Evolutionary conservation across 2,888 invertebrate genomes (phyloP).

Genomic region (Heliconius ethilla): DNA sequence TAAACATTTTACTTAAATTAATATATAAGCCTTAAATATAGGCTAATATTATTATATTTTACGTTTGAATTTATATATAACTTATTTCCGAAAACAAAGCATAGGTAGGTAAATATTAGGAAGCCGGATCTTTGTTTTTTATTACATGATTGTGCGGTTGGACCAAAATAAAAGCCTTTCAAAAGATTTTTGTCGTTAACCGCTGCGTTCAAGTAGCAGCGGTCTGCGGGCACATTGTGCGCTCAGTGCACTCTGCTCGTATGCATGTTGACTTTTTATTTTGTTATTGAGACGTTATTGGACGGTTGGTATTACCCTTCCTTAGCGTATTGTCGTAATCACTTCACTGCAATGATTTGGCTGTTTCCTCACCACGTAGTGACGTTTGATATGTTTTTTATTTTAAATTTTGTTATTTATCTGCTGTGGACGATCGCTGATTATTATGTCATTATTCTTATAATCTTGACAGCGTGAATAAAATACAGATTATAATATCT

Average conservation of each 20-base stretch:
- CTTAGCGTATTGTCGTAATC: constrained; percentile 32
- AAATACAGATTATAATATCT: background rate
- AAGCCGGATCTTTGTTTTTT: constrained; percentile 47
- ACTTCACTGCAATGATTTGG: constrained; percentile 9
- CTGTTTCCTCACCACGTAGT: background rate
- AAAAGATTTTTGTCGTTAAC: constrained; percentile 49
- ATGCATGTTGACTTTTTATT: constrained; percentile 59
- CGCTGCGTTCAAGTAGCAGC: constrained; percentile 56
- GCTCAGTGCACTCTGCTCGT: constrained; percentile 54
- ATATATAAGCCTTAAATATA: background rate
- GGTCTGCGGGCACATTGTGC: constrained; percentile 74
- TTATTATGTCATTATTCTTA: background rate
- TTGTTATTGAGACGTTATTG: constrained; percentile 55
- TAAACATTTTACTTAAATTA: background rate
- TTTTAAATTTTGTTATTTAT: background rate
- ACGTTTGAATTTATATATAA: background rate
- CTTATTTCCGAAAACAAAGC: constrained; percentile 13
- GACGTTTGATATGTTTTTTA: background rate
- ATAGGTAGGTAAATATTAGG: constrained; percentile 32
- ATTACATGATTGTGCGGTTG: constrained; percentile 38
- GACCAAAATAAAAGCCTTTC: constrained; percentile 38
- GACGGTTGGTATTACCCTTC: constrained; percentile 47
- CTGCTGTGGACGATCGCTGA: too few species aligned
- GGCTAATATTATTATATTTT: background rate
- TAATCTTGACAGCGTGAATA: background rate